These are phyloP conservation scores for Brachyopa scutellaris DNA, from an alignment of 2,888 invertebrate species.

Conservation along the genomic window DNA sequence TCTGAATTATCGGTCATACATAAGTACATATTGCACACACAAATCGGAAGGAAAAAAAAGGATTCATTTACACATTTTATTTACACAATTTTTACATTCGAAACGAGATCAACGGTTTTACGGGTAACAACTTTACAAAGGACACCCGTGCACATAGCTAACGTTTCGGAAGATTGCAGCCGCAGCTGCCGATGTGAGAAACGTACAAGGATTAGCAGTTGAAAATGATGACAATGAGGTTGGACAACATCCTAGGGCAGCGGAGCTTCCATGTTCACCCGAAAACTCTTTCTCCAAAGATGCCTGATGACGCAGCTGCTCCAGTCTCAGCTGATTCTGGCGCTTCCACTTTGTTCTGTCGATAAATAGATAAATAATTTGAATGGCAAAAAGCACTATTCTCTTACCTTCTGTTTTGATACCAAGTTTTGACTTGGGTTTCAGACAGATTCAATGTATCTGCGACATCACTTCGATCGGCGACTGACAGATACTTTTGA, in stretches of 20 bases:
- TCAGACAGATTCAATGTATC: conserved; percentile 94
- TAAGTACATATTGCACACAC: conserved; percentile 71
- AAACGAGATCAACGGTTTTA: background rate
- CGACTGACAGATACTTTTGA: conserved; percentile 96
- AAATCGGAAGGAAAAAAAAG: conserved; percentile 37
- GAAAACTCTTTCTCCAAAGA: conserved; percentile 87
- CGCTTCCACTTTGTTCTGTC: conserved; percentile 93
- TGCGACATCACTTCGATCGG: conserved; percentile 95
- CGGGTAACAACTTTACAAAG: conserved; percentile 83
- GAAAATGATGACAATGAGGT: conserved; percentile 79
- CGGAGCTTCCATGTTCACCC: conserved; percentile 76
- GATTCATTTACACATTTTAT: conserved; percentile 31
- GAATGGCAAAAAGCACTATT: background rate
- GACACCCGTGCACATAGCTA: conserved; percentile 88
- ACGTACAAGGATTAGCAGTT: conserved; percentile 83
- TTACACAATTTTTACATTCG: conserved; percentile 59
- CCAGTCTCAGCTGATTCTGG: conserved; percentile 92
- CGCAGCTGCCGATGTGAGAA: conserved; percentile 85
- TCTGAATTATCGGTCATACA: conserved; percentile 32
- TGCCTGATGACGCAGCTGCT: conserved; percentile 93
- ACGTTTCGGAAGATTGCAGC: conserved; percentile 89
- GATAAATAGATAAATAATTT: conserved; percentile 46
- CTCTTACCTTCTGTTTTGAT: conserved; percentile 81
- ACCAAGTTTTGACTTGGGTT: conserved; percentile 98
- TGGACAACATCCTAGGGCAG: conserved; percentile 80